phyloP scores from a whole-genome alignment of 2,797 vertebrate species.

The Sarcoramphus papa region DNA sequence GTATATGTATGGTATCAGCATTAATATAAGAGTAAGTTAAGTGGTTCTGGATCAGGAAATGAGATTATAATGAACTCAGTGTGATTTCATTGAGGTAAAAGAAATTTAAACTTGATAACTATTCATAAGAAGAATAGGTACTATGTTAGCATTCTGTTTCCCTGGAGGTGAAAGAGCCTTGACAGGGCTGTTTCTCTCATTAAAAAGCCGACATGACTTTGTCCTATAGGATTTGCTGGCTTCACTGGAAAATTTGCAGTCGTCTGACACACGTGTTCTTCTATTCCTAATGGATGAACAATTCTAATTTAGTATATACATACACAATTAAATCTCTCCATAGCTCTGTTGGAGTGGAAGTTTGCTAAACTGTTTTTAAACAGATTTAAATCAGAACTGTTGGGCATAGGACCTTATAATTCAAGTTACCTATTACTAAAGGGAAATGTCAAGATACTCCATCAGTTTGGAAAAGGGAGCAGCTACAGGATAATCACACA shows the following conservation, averaged over 20 bases:
- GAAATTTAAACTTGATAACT: slow-evolving; percentile 38
- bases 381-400: neutral
- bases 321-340: neutral
- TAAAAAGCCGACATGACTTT: slow-evolving; percentile 6
- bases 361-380: neutral
- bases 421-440: neutral
- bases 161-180: slow-evolving; percentile 19
- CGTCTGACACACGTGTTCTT: neutral
- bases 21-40: slow-evolving; percentile 12
- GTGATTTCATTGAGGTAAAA: slow-evolving; percentile 26
- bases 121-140: slow-evolving; percentile 2
- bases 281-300: neutral
- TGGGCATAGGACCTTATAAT: neutral
- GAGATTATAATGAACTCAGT: slow-evolving; percentile 17
- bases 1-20: neutral
- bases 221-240: neutral
- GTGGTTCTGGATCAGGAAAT: slow-evolving; percentile 45
- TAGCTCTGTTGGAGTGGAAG: neutral
- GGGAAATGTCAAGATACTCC: neutral
- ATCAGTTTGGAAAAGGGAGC: neutral
- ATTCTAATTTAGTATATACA: neutral
- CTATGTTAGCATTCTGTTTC: neutral
- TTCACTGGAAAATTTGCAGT: neutral
- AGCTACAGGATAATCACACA: neutral
- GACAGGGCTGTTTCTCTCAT: slow-evolving; percentile 7